These are phyloP conservation scores for Lophius americanus DNA, from an alignment of 2,797 vertebrate species.

Conservation along the genomic window DNA sequence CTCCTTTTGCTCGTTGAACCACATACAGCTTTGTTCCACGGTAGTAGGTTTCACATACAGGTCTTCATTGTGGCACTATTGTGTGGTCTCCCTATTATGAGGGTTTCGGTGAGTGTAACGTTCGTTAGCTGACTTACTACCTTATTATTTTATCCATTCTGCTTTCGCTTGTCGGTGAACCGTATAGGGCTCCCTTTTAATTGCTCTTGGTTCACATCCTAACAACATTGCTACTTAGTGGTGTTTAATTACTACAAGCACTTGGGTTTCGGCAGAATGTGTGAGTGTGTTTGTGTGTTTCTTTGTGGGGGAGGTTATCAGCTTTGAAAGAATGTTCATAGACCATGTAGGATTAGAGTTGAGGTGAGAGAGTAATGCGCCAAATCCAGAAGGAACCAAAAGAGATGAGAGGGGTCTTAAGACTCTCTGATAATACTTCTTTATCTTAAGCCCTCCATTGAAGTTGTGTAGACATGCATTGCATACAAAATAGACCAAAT, in stretches of 20 bases:
- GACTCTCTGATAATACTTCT: constrained; percentile 14
- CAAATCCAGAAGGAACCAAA: constrained; percentile 31
- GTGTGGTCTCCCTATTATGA: background rate
- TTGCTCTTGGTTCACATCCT: background rate
- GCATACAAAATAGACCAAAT: background rate
- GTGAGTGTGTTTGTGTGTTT: constrained; percentile 1
- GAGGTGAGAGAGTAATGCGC: constrained; percentile 28
- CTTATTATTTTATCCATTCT: constrained; percentile 11
- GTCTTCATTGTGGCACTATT: no score
- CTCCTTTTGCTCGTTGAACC: no score
- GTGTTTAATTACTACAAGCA: background rate
- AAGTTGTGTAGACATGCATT: constrained; percentile 16
- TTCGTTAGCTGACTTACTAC: constrained; percentile 9
- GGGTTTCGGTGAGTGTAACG: no score
- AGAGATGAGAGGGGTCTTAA: constrained; percentile 29
- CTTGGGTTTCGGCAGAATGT: background rate
- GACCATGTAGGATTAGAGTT: constrained; percentile 3
- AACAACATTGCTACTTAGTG: background rate
- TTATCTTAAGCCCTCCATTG: constrained; percentile 13
- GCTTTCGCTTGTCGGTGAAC: background rate
- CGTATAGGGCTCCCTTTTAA: background rate
- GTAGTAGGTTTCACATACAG: no score
- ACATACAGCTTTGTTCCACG: no score
- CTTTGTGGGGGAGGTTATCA: background rate
- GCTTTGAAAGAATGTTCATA: constrained; percentile 18